Conservation (phyloP, 2,113 vertebrate genomes). For the Cololabis saira region DNA sequence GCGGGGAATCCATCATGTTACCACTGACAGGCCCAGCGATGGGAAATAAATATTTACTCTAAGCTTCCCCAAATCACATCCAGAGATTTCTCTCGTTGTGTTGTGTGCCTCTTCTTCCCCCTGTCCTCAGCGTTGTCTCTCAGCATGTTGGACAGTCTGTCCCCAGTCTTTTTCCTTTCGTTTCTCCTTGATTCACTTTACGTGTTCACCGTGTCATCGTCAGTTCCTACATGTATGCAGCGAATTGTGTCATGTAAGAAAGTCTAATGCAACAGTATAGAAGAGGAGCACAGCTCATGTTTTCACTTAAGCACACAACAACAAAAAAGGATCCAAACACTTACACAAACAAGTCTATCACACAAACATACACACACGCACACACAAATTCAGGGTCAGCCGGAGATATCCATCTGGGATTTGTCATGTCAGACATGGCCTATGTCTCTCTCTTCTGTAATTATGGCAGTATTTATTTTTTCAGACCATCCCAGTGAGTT, state of each 20-base stretch:
- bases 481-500: slow-evolving; percentile 76
- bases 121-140: slow-evolving; percentile 20
- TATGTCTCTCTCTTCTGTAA: slow-evolving; percentile 84
- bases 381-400: slow-evolving; percentile 38
- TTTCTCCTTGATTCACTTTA: slow-evolving; percentile 7
- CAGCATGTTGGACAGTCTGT: background rate
- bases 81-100: slow-evolving; percentile 60
- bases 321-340: slow-evolving; percentile 40
- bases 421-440: slow-evolving; percentile 85
- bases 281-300: slow-evolving; percentile 54
- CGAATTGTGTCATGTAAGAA: background rate
- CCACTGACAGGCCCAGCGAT: slow-evolving; percentile 74
- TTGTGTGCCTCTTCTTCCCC: slow-evolving; percentile 38
- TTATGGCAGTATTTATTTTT: slow-evolving; percentile 86
- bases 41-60: slow-evolving; percentile 81
- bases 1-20: slow-evolving; percentile 72
- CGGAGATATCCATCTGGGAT: slow-evolving; percentile 83
- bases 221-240: background rate
- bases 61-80: slow-evolving; percentile 76
- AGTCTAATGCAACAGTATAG: slow-evolving; percentile 26
- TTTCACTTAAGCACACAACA: slow-evolving; percentile 46
- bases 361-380: slow-evolving; percentile 40
- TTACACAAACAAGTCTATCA: slow-evolving; percentile 47
- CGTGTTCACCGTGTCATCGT: slow-evolving; percentile 4
- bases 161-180: background rate